These are phyloP conservation scores for Planiliza haematocheilus DNA, from an alignment of 2,113 vertebrate genomes.

Conservation along the genomic window DNA sequence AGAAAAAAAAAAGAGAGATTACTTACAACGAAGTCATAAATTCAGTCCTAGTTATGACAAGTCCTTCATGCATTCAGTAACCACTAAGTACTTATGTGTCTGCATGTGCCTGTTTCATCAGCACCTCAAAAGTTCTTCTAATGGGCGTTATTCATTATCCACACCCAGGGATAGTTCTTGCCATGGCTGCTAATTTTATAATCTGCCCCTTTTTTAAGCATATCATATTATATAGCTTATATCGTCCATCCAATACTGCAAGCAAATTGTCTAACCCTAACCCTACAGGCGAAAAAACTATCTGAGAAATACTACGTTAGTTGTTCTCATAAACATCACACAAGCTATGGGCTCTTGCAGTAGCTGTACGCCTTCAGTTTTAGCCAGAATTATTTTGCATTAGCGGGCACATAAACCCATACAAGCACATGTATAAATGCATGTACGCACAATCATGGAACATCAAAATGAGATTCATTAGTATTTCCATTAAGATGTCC, in stretches of 20 bases:
- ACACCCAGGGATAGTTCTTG: too few relatives aligned
- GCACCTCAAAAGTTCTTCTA: not conserved
- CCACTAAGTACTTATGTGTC: not conserved
- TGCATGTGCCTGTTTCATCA: not conserved
- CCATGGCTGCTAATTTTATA: not conserved
- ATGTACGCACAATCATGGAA: not conserved
- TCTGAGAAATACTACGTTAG: too few relatives aligned
- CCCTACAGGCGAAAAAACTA: too few relatives aligned
- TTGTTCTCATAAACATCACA: too few relatives aligned
- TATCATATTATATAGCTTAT: too few relatives aligned
- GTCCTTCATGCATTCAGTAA: not conserved
- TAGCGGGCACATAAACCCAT: not conserved
- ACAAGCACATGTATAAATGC: conserved; percentile 7
- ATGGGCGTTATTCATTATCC: not conserved
- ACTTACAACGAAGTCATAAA: too few relatives aligned
- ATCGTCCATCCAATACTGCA: too few relatives aligned
- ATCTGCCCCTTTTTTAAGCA: too few relatives aligned
- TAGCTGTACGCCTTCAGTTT: not conserved
- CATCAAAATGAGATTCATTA: conserved; percentile 24
- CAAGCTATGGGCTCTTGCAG: not conserved
- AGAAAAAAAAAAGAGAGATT: not conserved
- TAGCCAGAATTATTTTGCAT: not conserved
- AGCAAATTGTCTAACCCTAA: too few relatives aligned
- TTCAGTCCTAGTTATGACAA: too few relatives aligned
- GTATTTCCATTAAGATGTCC: conserved; percentile 31